Conservation (phyloP, 2,888 invertebrate species). For the Sinotaia quadrata region DNA sequence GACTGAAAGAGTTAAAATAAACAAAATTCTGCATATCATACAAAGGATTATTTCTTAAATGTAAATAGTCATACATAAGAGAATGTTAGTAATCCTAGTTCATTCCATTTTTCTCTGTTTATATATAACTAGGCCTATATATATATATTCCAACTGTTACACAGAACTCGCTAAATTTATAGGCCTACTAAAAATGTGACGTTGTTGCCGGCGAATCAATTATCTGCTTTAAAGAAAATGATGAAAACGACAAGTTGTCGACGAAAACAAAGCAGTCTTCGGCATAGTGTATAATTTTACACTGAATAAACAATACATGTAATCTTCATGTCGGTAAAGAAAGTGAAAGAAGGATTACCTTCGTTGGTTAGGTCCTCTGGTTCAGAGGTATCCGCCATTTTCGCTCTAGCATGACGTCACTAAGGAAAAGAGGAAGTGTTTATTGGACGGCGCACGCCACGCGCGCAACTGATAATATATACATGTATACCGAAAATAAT, state of each 20-base stretch:
- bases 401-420: constrained; percentile 41
- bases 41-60: too few relatives aligned
- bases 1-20: too few relatives aligned
- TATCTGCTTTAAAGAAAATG: too few relatives aligned
- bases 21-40: too few relatives aligned
- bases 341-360: constrained; percentile 29
- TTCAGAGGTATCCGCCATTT: constrained; percentile 41
- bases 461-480: constrained; percentile 5
- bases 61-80: too few relatives aligned
- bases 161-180: not conserved
- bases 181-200: not conserved
- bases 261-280: too few relatives aligned
- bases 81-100: not conserved
- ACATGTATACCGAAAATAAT: not conserved
- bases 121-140: too few relatives aligned
- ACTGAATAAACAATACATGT: not conserved
- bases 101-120: too few relatives aligned
- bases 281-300: too few relatives aligned
- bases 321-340: not conserved
- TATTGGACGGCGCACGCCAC: constrained; percentile 12
- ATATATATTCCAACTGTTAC: too few relatives aligned
- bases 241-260: too few relatives aligned
- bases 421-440: constrained; percentile 31
- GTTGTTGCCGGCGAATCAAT: constrained; percentile 1
- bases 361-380: constrained; percentile 30